A percentile compares a stretch with the other conserved stretches of the same genome.
Evolutionary conservation across 2,888 invertebrate species (phyloP).

Genomic region (Branchipolynoe longqiensis): DNA sequence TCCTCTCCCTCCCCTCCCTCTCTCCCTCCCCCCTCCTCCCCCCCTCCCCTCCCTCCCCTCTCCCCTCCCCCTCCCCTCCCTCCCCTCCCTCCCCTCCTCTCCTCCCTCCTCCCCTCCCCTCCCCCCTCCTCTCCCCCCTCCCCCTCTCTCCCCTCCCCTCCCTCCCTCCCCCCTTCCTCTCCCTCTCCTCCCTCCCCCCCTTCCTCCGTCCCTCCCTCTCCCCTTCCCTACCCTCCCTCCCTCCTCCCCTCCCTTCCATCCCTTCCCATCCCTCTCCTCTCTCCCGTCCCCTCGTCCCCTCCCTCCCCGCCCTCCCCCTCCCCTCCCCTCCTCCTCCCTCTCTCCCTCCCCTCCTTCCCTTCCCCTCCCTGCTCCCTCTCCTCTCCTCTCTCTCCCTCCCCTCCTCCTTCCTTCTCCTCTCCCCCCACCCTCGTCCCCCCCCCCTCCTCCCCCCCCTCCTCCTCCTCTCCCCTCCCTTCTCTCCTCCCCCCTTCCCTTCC

Average conservation of each 20-base stretch:
- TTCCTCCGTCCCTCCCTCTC: background rate
- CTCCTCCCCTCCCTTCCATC: background rate
- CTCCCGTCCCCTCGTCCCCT: background rate
- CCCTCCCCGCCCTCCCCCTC: background rate
- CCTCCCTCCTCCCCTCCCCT: background rate
- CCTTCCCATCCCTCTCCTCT: background rate
- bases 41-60: background rate
- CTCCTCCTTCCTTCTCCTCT: background rate
- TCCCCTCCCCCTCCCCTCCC: background rate
- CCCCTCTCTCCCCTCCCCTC: background rate
- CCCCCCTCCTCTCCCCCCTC: too few species aligned
- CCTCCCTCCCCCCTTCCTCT: background rate
- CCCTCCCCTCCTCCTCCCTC: background rate
- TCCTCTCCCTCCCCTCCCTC: background rate
- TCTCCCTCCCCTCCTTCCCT: background rate
- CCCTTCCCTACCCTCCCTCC: background rate
- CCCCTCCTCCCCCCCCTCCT: background rate
- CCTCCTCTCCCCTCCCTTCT: background rate
- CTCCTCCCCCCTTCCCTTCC: background rate
- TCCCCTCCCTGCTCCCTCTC: background rate
- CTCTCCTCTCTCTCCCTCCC: background rate
- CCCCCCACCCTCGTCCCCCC: background rate
- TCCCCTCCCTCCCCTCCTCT: background rate
- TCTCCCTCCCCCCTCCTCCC: slow-evolving; percentile 1
- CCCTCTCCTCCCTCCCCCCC: background rate